These are phyloP conservation scores for Tinea trinotella DNA, from an alignment of 2,888 invertebrate species.

Conservation along the genomic window DNA sequence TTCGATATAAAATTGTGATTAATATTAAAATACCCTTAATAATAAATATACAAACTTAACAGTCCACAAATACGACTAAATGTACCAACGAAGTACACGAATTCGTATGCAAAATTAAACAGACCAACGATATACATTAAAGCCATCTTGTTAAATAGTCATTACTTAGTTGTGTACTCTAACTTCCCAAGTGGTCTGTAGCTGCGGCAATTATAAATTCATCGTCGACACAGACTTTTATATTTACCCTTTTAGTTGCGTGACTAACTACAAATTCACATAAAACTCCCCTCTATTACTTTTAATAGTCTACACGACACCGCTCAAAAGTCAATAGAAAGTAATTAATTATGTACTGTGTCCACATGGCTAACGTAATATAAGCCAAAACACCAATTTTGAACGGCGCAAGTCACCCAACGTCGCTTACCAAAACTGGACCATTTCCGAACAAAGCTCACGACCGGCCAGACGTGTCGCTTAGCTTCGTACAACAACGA, in stretches of 20 bases:
- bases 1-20: too few species aligned
- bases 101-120: too few species aligned
- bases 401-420: conserved; percentile 6
- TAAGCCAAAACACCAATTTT: background rate
- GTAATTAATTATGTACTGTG: conserved; percentile 33
- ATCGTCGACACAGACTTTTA: background rate
- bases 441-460: conserved; percentile 3
- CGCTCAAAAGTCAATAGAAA: conserved; percentile 37
- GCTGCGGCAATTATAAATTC: conserved; percentile 5
- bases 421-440: background rate
- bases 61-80: too few species aligned
- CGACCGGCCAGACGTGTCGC: conserved; percentile 4
- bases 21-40: too few species aligned
- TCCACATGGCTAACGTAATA: conserved; percentile 34
- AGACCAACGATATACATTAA: too few species aligned
- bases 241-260: background rate
- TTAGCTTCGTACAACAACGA: background rate
- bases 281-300: background rate
- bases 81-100: too few species aligned
- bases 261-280: background rate
- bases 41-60: too few species aligned
- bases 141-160: background rate
- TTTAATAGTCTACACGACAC: conserved; percentile 6
- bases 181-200: background rate
- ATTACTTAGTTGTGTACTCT: background rate